Conservation (phyloP, 1,140 invertebrate genomes). For the Apis cerana region DNA sequence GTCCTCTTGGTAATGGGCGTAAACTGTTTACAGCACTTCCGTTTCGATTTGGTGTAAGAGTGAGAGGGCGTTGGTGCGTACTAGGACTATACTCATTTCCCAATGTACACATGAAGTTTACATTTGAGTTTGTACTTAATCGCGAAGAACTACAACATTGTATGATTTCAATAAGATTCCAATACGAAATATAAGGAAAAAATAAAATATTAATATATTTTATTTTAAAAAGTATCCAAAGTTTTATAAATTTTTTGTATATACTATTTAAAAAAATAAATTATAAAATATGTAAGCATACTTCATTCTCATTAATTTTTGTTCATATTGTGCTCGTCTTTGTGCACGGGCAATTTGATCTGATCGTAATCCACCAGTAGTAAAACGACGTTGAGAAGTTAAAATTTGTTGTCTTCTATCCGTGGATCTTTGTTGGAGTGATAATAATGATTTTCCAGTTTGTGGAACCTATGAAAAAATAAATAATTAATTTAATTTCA, state of each 20-base stretch:
- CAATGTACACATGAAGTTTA: constrained; percentile 73
- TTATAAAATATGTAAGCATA: constrained; percentile 63
- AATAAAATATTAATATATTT: constrained; percentile 1
- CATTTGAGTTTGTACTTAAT: constrained; percentile 65
- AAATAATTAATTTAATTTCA: background rate
- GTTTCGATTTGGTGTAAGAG: constrained; percentile 48
- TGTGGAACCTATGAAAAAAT: constrained; percentile 64
- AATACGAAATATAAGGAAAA: background rate
- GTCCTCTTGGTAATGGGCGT: constrained; percentile 70
- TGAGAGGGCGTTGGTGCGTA: constrained; percentile 62
- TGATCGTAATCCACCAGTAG: constrained; percentile 72
- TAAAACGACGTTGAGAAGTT: constrained; percentile 72
- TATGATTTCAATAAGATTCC: constrained; percentile 16
- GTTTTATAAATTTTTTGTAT: background rate
- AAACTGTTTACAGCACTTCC: constrained; percentile 37
- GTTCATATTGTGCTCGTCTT: constrained; percentile 75
- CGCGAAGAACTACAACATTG: constrained; percentile 67
- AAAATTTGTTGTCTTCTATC: constrained; percentile 73
- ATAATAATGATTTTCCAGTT: constrained; percentile 62
- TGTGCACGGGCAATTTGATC: constrained; percentile 77
- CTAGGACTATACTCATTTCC: constrained; percentile 59
- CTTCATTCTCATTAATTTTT: constrained; percentile 78
- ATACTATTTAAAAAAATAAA: background rate
- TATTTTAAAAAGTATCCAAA: background rate
- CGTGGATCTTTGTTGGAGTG: constrained; percentile 68